These are phyloP conservation scores for Mystacornis crossleyi DNA, from an alignment of 2,113 vertebrate species.

Conservation along the genomic window DNA sequence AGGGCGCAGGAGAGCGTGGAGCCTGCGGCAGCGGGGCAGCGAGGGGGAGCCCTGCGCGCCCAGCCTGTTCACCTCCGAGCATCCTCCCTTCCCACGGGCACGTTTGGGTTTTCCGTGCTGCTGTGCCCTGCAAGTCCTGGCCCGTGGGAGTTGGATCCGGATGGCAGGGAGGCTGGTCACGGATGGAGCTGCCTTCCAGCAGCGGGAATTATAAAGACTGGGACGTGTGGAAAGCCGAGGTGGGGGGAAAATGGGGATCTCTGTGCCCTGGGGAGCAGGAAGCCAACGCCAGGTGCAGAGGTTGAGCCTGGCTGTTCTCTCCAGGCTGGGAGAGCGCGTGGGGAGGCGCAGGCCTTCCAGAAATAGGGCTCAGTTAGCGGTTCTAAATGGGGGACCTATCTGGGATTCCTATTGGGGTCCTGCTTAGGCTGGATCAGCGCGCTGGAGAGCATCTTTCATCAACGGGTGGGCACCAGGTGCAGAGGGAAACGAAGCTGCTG, in stretches of 20 bases:
- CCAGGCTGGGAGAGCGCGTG: background rate
- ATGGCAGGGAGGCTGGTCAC: fast-evolving
- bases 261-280: background rate
- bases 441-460: background rate
- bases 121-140: fast-evolving
- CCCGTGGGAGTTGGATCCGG: fast-evolving
- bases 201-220: fast-evolving
- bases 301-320: background rate
- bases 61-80: background rate
- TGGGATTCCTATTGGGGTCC: background rate
- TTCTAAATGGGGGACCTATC: fast-evolving
- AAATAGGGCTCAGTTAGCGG: fast-evolving
- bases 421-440: fast-evolving
- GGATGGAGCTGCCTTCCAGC: background rate
- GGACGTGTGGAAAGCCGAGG: background rate
- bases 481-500: fast-evolving
- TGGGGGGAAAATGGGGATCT: fast-evolving
- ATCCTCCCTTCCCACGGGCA: background rate
- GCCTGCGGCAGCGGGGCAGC: fast-evolving
- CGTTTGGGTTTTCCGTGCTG: fast-evolving
- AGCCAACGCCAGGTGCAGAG: fast-evolving
- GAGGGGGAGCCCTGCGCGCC: fast-evolving
- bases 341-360: background rate
- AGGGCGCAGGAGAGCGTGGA: fast-evolving
- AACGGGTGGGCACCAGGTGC: background rate